Conservation (phyloP, 2,888 invertebrate genomes). For the Anodontia alba region DNA sequence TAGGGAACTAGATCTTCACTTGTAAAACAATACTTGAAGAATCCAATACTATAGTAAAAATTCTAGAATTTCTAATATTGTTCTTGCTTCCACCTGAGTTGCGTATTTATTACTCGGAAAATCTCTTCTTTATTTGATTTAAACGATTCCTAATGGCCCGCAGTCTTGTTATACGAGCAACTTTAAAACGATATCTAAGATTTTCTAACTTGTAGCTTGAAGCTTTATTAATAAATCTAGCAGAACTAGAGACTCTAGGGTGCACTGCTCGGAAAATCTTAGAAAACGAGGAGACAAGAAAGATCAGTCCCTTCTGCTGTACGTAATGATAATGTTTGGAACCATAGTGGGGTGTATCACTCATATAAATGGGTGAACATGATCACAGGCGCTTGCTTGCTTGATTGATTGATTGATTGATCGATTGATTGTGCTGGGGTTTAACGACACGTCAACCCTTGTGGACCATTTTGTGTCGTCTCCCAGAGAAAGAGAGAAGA, state of each 20-base stretch:
- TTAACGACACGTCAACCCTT: too few species aligned
- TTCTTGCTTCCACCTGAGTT: slow-evolving; percentile 13
- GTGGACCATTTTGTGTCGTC: too few species aligned
- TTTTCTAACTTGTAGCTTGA: not conserved
- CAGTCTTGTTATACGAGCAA: not conserved
- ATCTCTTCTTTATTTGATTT: not conserved
- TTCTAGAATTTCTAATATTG: slow-evolving; percentile 8
- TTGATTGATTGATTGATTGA: too few species aligned
- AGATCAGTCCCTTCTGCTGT: too few species aligned
- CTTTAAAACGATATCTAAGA: not conserved
- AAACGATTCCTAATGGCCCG: not conserved
- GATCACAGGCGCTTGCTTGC: too few species aligned
- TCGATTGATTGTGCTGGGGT: too few species aligned
- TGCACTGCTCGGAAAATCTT: too few species aligned
- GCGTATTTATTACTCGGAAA: not conserved
- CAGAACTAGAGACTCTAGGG: not conserved
- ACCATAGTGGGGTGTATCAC: too few species aligned
- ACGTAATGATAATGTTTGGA: too few species aligned
- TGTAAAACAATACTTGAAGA: not conserved
- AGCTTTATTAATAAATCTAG: not conserved
- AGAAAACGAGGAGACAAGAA: too few species aligned
- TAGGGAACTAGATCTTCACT: not conserved
- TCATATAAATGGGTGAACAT: too few species aligned
- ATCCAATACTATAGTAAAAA: not conserved
- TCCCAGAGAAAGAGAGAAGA: too few species aligned